Base-by-base conservation (phyloP, 2,797 vertebrate species). In the Pteropus rufus region DNA sequence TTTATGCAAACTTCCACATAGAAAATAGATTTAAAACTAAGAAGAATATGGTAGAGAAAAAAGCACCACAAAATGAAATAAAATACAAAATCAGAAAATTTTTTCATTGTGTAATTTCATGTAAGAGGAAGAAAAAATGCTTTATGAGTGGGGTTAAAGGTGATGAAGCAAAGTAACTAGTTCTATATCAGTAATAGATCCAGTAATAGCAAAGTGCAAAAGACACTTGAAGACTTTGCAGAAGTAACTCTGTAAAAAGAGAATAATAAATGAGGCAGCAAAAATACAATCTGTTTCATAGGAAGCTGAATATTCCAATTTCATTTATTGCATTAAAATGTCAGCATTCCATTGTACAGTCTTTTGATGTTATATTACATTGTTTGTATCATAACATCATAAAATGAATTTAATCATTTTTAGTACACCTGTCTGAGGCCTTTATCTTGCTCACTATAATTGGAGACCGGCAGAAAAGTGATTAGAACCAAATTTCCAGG, bases 21-120 rank as follows among this genome's bases (percentile, higher is more conserved):
- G 70, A 91, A 91, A 54, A 67, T 16, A 14, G 21, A 88, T 80
- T 91, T 91, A 72, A 94, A 93, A 83, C 60, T 92, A 64, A 77
- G 69, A 62, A 96, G 56, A 92, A 34, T 72, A 14, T 36, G 1
- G 56, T 58, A 81, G 36, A 5, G 23, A 54, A 56, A 90, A 65
- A 89, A 56, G 2, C 2, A 52, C 44, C 19, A 70, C 5, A 73
- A 93, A 79, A 89, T 76, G 15, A 86, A 70, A 83, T 67, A 72
- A 89, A 73, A 36, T 16, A 46, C 2, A 93, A 5, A 89, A 44
- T 86, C 46, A 46, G 87, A 80, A 72, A 93, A 81, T 9, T 31
- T 86, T 86, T n/a, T 75, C 73, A 90, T 39, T 15, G 85, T 90
- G 10, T 9, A 89, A 79, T 86, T 91, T 23, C 23, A 19, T 41